Evolutionary conservation across 2,797 vertebrate species (phyloP), one percentile per base, ranked within the genome.

Genomic region (Molossus alvarezi): DNA sequence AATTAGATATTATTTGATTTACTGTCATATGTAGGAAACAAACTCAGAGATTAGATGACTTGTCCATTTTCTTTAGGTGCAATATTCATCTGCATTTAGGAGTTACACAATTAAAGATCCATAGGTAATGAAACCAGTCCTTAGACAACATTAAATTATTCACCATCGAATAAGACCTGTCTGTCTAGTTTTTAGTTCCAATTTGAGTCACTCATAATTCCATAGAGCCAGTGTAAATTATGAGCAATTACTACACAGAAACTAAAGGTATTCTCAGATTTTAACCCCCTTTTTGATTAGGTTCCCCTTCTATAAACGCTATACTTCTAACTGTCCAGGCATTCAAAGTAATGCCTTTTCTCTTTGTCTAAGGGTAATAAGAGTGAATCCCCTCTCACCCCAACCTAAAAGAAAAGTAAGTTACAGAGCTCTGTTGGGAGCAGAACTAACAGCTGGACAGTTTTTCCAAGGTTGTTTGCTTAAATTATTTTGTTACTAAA

Each of bases 111-210:
- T 75, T 93, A 96, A 92, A 90, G 1, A 80, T 82, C 14, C 29
- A 95, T 65, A 88, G 91, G 92, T 64, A 91, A 73, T 60, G 10
- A 90, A 96, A 87, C 23, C 5, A 64, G 14, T 37, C 20, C n/a
- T 90, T 27, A 82, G 6, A 81, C 5, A 72, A 37, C 8, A 73
- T 85, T 97, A 95, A 72, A 75, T 88, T 91, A 77, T 92, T 82
- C 14, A 1, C 64, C n/a, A 95, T 83, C 41, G 91, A 41, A 37
- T 83, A 88, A 91, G 7, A 75, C 1, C 53, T 81, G 10, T 3
- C 29, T 83, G 20, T 73, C 17, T 21, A 4, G 9, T 41, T 93
- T 88, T 97, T 85, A 73, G 76, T 92, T 94, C 45, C 1, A 90
- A 45, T 90, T 95, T 82, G n/a, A 94, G 29, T 88, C 23, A 82